Base-by-base conservation (phyloP, 2,797 vertebrate species). In the Momotus momota region DNA sequence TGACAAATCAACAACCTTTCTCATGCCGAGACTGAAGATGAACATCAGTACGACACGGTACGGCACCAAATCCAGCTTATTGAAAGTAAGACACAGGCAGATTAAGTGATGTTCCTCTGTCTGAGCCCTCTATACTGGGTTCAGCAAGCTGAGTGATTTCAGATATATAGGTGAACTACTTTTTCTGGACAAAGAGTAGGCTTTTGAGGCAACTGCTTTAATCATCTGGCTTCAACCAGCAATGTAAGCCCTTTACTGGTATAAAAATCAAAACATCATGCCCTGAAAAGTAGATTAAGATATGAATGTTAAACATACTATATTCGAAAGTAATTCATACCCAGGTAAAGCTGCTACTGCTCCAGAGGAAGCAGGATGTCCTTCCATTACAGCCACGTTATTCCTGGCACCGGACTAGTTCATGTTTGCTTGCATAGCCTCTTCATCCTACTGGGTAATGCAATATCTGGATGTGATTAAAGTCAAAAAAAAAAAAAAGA, bases 261-360 rank as follows among this genome's bases (percentile, higher is more conserved):
- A 38, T 19, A 46, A 52, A 35, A 43, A 72, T 26, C 21, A 77
- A 60, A 86, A 7, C 0, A 0, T 26, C 51, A 73, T 40, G 18
- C 43, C 45, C 49, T 55, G 66, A 80, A 79, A 88, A 91, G 84
- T 1, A 43, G 41, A 60, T 78, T 55, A 79, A 69, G 90, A 73
- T 21, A n/a, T 8, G 19, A 66, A 40, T 4, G 2, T 54, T 29
- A 81, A 69, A 46, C 8, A 12, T 41, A 69, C 5, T 41, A 3
- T 60, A 70, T 51, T 35, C 84, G 62, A 71, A 69, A 73, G 26
- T 27, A 71, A 25, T 77, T 69, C 51, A 21, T 97, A 97, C 94
- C 95, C 94, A 82, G 40, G 87, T 51, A 97, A 92, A 84, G 94
- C 94, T 64, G 96, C 95, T 80, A 94, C 91, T 60, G 96, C 96